Base-by-base conservation (phyloP, 2,797 vertebrate genomes). In the Sciaenops ocellatus region DNA sequence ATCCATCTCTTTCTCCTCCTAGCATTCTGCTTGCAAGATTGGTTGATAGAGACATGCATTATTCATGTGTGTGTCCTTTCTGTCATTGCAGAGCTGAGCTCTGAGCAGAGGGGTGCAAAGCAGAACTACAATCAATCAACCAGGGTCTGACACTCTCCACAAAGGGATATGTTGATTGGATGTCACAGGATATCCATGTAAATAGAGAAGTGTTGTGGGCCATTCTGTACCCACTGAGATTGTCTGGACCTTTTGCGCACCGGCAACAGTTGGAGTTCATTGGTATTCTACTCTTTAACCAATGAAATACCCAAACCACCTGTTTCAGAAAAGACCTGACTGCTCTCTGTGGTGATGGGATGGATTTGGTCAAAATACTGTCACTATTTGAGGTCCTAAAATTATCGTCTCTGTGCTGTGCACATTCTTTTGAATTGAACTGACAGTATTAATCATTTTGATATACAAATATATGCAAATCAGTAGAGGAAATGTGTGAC, bases 81-180 rank as follows among this genome's bases (percentile, higher is more conserved):
- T 94, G 92, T 92, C 92, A 92, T 76, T 91, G 92, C 84, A 69
- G 67, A 79, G 78, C 79, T 69, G 85, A 88, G 89, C 88, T 86
- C 70, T 78, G 81, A 92, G 88, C 86, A 79, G 65, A 84, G 81
- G 82, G 80, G 74, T 71, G 89, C 89, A 79, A 78, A 86, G 83
- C 78, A 79, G 64, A 89, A 85, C 78, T 88, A 86, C 84, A 90
- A 93, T 94, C 92, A 92, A 93, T 93, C 91, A 94, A 82, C 77
- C 61, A 2, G 78, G 69, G 76, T 82, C 85, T 92, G 91, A 93
- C 92, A 90, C 85, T 80, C 85, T 26, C 75, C 95, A 96, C 97
- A 96, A 90, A 89, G 84, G 83, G 86, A 83, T 76, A 79, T 83
- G 83, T 74, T 92, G 86, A 93, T 89, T 89, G 86, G 88, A 84